Base-by-base conservation (phyloP, 2,113 vertebrate genomes). In the Nannobrachium achirus region DNA sequence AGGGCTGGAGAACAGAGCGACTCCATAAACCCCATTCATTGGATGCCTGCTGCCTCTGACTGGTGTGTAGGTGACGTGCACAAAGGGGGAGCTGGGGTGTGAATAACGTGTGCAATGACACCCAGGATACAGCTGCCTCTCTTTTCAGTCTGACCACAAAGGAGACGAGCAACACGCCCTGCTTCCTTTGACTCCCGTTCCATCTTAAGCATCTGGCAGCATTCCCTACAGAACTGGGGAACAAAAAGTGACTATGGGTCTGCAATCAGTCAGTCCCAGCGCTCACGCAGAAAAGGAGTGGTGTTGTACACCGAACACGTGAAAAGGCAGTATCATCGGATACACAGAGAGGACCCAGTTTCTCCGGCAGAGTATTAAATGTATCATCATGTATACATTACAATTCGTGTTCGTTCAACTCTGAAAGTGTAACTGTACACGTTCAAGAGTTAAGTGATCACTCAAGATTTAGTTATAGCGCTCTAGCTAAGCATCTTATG, bases 1-100 rank as follows among this genome's bases (percentile, higher is more conserved):
- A 51, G n/a, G 40, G 45, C 9, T 7, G 10, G 73, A 69, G 45
- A 64, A 78, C 56, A 44, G 51, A 48, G 62, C 74, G 41, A 66
- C 66, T 66, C 71, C 56, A 65, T 77, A 64, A 86, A 77, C 55
- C n/a, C 73, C 65, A 33, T 60, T 56, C 73, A 39, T 7, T 2
- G 57, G 61, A 13, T 51, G 60, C 65, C 8, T 69, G 78, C 74
- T 85, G 68, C 66, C 56, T 72, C 71, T 51, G 75, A 71, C 71
- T 76, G 78, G 64, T 76, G 52, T 8, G 73, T 68, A 70, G 50
- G 15, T n/a, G 56, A 62, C 11, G 75, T 1, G 69, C 45, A 78
- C 79, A 89, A 91, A 87, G 70, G 78, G 85, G 76, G 78, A 77
- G 76, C 60, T 68, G 81, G 80, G 66, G 75, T 80, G 87, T 86